These are phyloP conservation scores for Rhyacichthys aspro DNA, from an alignment of 2,797 vertebrate genomes.

Conservation along the genomic window DNA sequence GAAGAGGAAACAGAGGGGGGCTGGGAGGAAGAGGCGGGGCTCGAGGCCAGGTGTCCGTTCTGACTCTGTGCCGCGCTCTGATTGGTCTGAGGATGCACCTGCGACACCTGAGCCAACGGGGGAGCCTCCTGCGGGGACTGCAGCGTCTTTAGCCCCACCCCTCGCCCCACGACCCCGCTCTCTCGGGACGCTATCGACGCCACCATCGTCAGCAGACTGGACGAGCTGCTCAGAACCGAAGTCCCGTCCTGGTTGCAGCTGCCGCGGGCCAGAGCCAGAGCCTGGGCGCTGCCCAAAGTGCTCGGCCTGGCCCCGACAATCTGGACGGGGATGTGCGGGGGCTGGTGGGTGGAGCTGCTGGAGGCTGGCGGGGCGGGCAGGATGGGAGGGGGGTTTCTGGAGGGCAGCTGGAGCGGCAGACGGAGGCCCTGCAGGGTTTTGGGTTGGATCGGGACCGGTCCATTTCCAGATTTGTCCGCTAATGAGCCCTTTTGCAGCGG, in stretches of 20 bases:
- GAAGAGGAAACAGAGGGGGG: conserved; percentile 31
- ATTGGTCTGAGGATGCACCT: conserved; percentile 66
- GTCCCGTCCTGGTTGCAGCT: conserved; percentile 71
- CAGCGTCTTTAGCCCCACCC: conserved; percentile 61
- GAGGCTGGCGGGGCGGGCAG: conserved; percentile 62
- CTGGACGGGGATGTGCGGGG: conserved; percentile 93
- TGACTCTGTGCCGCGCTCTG: conserved; percentile 51
- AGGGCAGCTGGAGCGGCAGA: conserved; percentile 78
- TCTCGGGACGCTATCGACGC: conserved; percentile 72
- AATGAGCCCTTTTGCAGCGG: conserved; percentile 85
- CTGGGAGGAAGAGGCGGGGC: conserved; percentile 43
- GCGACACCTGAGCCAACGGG: conserved; percentile 62
- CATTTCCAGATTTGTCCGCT: conserved; percentile 64
- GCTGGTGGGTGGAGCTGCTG: conserved; percentile 48
- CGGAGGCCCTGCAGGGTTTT: conserved; percentile 82
- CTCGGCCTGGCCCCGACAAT: conserved; percentile 92
- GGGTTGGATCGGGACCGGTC: conserved; percentile 90
- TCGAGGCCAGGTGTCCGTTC: conserved; percentile 33
- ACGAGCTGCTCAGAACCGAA: conserved; percentile 60
- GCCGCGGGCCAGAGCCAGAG: conserved; percentile 83
- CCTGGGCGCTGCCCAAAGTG: conserved; percentile 85
- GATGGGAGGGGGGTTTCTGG: conserved; percentile 80
- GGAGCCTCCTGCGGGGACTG: conserved; percentile 61
- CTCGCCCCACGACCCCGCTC: conserved; percentile 59
- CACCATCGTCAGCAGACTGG: conserved; percentile 77